A percentile compares a stretch with the other conserved stretches of the same genome.
phyloP scores from a whole-genome alignment of 1,140 invertebrate genomes.

The Aphaenogaster ashmeadi region DNA sequence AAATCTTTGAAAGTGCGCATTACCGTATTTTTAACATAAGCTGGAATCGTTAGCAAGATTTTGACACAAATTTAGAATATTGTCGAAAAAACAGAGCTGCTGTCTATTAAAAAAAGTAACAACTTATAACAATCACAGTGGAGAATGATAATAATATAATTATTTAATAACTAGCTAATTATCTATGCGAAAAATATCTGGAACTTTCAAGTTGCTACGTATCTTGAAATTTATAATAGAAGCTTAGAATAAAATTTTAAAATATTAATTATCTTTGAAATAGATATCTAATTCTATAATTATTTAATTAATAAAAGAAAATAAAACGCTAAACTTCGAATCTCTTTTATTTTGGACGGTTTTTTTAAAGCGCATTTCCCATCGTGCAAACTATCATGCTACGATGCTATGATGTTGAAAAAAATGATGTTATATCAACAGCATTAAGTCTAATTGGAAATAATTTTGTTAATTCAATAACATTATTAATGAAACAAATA shows the following conservation, averaged over 20 bases:
- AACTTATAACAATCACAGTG: not conserved
- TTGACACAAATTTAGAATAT: not conserved
- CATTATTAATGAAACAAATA: no score
- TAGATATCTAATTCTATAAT: not conserved
- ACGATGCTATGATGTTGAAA: no score
- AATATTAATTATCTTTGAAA: slow-evolving; percentile 3
- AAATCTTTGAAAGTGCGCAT: not conserved
- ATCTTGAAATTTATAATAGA: not conserved
- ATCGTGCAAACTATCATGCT: not conserved
- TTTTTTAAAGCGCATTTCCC: not conserved
- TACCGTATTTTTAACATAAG: slow-evolving; percentile 9
- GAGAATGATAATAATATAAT: slow-evolving; percentile 2
- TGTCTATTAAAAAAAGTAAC: not conserved
- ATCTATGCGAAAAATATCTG: not conserved
- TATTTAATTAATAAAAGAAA: not conserved
- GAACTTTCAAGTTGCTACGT: not conserved
- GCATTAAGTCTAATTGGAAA: no score
- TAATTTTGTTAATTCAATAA: no score
- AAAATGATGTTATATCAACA: no score
- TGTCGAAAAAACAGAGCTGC: not conserved
- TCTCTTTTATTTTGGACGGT: not conserved
- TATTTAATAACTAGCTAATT: not conserved
- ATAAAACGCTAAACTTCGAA: not conserved
- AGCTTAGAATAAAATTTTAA: not conserved
- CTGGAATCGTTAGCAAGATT: not conserved